Evolutionary conservation across 1,140 invertebrate species (phyloP), one percentile per base, ranked within the genome.

Genomic region (Drosophila nigromelanica): DNA sequence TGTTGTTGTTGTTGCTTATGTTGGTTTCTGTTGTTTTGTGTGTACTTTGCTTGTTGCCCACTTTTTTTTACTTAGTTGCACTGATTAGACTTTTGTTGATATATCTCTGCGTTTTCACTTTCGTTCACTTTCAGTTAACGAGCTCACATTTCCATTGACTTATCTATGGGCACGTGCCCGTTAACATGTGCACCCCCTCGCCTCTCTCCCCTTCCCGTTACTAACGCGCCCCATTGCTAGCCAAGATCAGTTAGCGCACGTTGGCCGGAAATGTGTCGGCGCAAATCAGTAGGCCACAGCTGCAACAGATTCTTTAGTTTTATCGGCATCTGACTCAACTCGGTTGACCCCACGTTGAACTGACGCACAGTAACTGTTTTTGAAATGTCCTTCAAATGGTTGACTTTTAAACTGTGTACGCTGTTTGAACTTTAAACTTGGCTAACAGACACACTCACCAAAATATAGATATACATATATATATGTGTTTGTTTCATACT

Each of bases 71-170:
- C 51, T 75, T 75, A 75, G 73, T 75, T 75, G 73, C 73, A 83
- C 83, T 89, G 83, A 87, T 87, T 87, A 87, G 83, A 87, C 83
- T 89, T 73, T 87, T 78, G 71, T 71, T 78, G 83, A 64, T 79
- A 86, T 73, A 78, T 78, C 66, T 68, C 62, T 61, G 79, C 68
- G 73, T 89, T 89, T 75, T 87, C 83, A 87, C 83, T 87, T 87
- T 87, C 83, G 55, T 72, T 73, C 71, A 71, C 66, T 70, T 72
- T 72, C 69, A 51, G 54, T 72, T 72, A 70, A 74, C 72, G 51
- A 74, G 70, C 79, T 50, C 58, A 66, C 47, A 61, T 51, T 73
- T 75, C 33, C 74, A 75, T 82, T 77, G 68, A 63, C 45, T 71
- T 77, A 73, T 73, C 63, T 68, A 37, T 43, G 8, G 39, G 76